Conservation (phyloP, 23 tunicate species). For the Aplidium turbinatum region DNA sequence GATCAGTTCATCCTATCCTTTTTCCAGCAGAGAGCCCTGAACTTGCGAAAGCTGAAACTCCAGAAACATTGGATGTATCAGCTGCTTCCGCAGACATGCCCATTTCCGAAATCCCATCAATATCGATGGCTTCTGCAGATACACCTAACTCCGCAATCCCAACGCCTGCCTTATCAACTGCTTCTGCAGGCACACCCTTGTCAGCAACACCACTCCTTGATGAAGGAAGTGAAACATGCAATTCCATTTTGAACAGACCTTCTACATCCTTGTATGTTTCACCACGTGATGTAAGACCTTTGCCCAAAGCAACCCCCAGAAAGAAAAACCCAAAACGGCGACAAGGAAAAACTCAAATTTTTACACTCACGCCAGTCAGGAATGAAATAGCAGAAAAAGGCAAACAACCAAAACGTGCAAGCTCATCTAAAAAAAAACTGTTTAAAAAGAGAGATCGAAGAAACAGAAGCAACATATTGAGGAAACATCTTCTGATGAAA, state of each 20-base stretch:
- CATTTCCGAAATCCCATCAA: background rate
- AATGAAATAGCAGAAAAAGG: conserved; percentile 15
- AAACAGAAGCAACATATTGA: background rate
- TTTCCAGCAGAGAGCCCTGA: background rate
- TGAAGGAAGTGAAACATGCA: too few relatives aligned
- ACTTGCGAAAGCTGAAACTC: background rate
- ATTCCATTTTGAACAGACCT: background rate
- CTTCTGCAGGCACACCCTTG: too few relatives aligned
- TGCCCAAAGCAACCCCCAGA: background rate
- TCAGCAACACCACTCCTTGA: too few relatives aligned
- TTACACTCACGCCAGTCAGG: conserved; percentile 20
- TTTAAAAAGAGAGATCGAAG: conserved; percentile 2
- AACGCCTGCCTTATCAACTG: background rate
- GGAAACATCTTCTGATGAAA: conserved; percentile 14
- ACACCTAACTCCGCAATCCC: background rate
- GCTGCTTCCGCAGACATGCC: background rate
- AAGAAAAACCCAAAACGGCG: background rate
- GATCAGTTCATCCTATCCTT: background rate
- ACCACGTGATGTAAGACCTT: too few relatives aligned
- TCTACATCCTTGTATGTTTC: background rate
- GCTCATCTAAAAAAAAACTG: background rate
- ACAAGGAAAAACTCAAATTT: conserved; percentile 17
- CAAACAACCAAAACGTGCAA: background rate
- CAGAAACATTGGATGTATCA: background rate
- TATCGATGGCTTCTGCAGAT: background rate